These are phyloP conservation scores for Stercorarius parasiticus DNA, from an alignment of 2,113 vertebrate species.

Conservation along the genomic window DNA sequence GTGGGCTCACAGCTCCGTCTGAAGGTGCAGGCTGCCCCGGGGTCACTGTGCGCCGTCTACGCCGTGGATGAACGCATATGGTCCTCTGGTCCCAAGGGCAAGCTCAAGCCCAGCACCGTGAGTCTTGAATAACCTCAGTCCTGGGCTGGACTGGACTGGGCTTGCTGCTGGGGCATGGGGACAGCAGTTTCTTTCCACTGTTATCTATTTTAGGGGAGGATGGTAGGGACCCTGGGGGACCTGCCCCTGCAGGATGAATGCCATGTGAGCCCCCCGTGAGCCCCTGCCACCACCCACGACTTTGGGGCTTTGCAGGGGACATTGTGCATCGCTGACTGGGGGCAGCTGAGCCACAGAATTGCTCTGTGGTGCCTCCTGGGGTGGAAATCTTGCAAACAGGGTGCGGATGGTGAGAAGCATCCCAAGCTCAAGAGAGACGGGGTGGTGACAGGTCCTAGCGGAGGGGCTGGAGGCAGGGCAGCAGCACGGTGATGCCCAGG, in stretches of 20 bases:
- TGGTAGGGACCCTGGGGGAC: neutral
- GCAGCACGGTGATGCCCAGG: neutral
- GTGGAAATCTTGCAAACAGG: neutral
- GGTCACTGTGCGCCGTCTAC: slow-evolving; percentile 78
- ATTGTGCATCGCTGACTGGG: rapidly evolving
- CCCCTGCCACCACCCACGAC: neutral
- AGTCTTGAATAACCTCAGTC: neutral
- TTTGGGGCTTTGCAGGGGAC: neutral
- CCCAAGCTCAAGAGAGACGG: neutral
- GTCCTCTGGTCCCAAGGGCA: slow-evolving; percentile 57
- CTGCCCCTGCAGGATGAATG: neutral
- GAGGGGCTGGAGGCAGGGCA: too few relatives aligned
- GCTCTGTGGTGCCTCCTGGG: neutral
- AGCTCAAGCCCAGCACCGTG: neutral
- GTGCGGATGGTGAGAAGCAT: neutral
- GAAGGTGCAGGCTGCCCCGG: slow-evolving; percentile 64
- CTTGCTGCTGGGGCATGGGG: neutral
- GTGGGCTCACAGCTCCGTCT: slow-evolving; percentile 73
- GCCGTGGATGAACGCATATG: slow-evolving; percentile 68
- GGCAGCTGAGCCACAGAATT: neutral
- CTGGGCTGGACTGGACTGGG: neutral
- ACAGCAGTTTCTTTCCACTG: neutral
- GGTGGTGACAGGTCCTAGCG: neutral
- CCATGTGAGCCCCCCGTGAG: neutral
- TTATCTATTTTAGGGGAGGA: neutral